Percentiles rank a stretch among this genome's conserved stretches.
These are phyloP conservation scores for Cyclophora albipunctata DNA, from an alignment of 2,888 invertebrate genomes.

Conservation along the genomic window DNA sequence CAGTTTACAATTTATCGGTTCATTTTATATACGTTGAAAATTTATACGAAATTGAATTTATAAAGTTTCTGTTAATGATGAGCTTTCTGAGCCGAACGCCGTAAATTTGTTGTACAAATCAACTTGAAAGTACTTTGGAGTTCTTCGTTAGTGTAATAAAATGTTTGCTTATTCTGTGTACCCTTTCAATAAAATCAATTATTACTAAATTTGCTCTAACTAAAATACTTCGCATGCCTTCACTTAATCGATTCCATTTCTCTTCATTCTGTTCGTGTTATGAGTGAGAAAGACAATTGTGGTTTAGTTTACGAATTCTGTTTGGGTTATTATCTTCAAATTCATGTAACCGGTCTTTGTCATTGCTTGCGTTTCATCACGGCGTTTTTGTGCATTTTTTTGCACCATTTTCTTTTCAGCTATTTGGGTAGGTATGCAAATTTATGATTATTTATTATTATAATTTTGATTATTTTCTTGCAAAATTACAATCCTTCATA, in stretches of 20 bases:
- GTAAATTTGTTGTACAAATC: conserved; percentile 9
- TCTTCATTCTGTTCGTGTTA: not conserved
- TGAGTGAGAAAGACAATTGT: conserved; percentile 4
- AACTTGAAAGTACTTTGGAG: conserved; percentile 5
- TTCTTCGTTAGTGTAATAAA: conserved; percentile 1
- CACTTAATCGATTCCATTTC: conserved; percentile 1
- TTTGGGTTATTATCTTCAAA: conserved; percentile 1
- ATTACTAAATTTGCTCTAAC: not conserved
- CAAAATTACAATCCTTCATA: not conserved
- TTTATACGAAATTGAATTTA: conserved; percentile 9
- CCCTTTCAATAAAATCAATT: not conserved
- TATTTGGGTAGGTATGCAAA: too few relatives aligned
- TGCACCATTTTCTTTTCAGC: conserved; percentile 1
- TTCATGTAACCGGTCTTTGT: not conserved
- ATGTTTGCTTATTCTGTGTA: conserved; percentile 14
- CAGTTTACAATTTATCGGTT: conserved; percentile 2
- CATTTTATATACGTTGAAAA: conserved; percentile 8
- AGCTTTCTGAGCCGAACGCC: conserved; percentile 7
- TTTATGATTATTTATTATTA: too few relatives aligned
- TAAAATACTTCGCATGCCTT: conserved; percentile 5
- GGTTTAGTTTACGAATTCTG: conserved; percentile 1
- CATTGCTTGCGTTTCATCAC: conserved; percentile 17
- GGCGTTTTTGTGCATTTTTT: conserved; percentile 7
- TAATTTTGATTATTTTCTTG: not conserved
- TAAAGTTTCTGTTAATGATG: conserved; percentile 11